These are phyloP conservation scores for Scyliorhinus canicula DNA, from an alignment of 2,797 vertebrate species.

Conservation along the genomic window DNA sequence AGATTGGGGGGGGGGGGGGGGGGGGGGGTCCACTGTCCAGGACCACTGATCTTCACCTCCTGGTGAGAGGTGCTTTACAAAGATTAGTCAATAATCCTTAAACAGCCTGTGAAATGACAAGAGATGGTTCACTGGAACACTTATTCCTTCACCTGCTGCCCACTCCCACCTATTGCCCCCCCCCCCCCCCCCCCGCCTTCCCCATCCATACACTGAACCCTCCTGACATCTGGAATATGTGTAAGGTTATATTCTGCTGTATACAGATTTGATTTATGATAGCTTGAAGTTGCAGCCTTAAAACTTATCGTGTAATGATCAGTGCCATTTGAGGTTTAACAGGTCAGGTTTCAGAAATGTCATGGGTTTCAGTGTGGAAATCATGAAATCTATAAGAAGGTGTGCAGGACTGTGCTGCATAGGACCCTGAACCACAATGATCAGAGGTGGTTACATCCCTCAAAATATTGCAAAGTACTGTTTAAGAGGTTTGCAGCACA, in stretches of 20 bases:
- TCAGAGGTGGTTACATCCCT: background rate
- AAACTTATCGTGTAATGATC: background rate
- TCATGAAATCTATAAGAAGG: background rate
- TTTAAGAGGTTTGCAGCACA: background rate
- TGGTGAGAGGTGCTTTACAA: background rate
- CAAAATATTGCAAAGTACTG: conserved; percentile 14
- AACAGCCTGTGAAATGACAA: background rate
- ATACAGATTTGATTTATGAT: conserved; percentile 12
- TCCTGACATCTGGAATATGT: background rate
- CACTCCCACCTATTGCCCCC: background rate
- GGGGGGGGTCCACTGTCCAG: background rate
- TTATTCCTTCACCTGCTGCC: background rate
- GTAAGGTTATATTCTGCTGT: background rate
- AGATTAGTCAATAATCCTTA: conserved; percentile 10
- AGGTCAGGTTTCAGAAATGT: conserved; percentile 38
- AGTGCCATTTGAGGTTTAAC: conserved; percentile 35
- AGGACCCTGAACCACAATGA: background rate
- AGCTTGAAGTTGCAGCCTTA: conserved; percentile 13
- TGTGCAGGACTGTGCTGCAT: background rate
- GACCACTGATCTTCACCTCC: background rate
- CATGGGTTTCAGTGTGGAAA: conserved; percentile 16
- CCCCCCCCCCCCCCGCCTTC: rapidly evolving
- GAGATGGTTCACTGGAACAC: background rate
- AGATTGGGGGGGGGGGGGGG: background rate
- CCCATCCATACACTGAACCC: background rate